Base-by-base conservation (phyloP, 2,797 vertebrate genomes). In the Nannoperca obscura region DNA sequence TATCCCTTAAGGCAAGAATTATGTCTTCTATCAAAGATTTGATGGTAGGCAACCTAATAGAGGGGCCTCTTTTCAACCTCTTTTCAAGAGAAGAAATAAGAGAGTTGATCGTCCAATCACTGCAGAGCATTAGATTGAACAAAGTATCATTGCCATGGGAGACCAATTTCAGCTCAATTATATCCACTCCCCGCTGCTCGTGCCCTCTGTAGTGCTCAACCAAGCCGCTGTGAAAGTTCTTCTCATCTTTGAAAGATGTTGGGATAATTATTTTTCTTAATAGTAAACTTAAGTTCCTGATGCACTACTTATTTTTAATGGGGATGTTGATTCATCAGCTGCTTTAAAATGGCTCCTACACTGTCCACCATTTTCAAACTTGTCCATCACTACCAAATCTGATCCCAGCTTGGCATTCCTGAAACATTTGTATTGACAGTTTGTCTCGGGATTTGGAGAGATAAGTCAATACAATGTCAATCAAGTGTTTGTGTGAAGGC, bases 131-230 rank as follows among this genome's bases (percentile, higher is more conserved):
- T 84, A 90, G 88, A 92, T 90, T 93, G 90, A 94, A 93, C 92
- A 94, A 93, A 94, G 90, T 94, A 90, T 90, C 84, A 92, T 89
- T 95, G 92, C 93, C 93, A 94, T 93, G 91, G 92, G 94, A 95
- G 93, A 93, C 89, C 93, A 94, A 94, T 94, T 94, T 92, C 88
- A 91, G 93, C 92, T 94, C 95, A 95, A 95, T 95, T 95, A 95
- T 95, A 94, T 94, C 86, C 91, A 94, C 93, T 95, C 94, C 94
- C 95, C 0, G 92, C 94, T 94, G 95, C 91, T 95, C 42, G 19
- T 89, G 89, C 89, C 91, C 91, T 95, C 92, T 91, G 89, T 90
- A 90, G 88, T 78, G 82, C 88, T 91, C 91, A 77, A 89, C 89
- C 91, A 80, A 89, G 88, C 82, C 53, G 74, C 89, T 86, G 85